Conservation (phyloP, 2,888 invertebrate genomes). For the Poecilobothrus nobilitatus region DNA sequence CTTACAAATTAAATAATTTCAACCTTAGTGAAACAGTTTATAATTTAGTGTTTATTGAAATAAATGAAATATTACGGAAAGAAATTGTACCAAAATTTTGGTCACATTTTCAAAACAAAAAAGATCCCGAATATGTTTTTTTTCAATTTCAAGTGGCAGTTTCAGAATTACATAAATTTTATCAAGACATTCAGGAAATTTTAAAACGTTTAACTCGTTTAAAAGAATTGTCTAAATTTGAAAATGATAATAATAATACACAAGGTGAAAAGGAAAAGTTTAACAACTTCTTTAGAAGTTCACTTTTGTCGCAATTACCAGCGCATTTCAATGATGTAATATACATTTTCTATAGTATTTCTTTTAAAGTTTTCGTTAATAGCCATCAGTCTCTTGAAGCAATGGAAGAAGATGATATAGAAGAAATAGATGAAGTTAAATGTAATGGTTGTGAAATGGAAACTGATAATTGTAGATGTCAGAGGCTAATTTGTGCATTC, state of each 20-base stretch:
- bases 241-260: conserved; percentile 20
- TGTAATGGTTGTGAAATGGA: conserved; percentile 69
- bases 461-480: conserved; percentile 51
- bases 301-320: conserved; percentile 62
- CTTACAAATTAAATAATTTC: conserved; percentile 21
- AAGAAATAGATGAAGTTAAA: conserved; percentile 51
- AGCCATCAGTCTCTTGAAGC: conserved; percentile 34
- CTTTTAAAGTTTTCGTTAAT: conserved; percentile 61
- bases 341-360: conserved; percentile 66
- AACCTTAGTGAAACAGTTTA: conserved; percentile 28
- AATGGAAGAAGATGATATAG: conserved; percentile 35
- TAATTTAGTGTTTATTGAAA: conserved; percentile 34
- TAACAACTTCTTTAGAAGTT: conserved; percentile 56
- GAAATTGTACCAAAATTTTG: conserved; percentile 38
- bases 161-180: conserved; percentile 33
- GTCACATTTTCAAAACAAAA: conserved; percentile 31
- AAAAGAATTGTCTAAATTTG: conserved; percentile 24
- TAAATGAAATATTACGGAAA: conserved; percentile 32
- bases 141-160: conserved; percentile 35
- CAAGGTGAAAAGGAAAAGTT: conserved; percentile 37
- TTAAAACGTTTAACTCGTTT: conserved; percentile 28
- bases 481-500: conserved; percentile 53
- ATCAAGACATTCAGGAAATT: conserved; percentile 28
- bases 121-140: conserved; percentile 27
- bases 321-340: conserved; percentile 60